A percentile compares a stretch with the other conserved stretches of the same genome.
Conservation (phyloP, 2,888 invertebrate genomes). For the Galerucella calmariensis region DNA sequence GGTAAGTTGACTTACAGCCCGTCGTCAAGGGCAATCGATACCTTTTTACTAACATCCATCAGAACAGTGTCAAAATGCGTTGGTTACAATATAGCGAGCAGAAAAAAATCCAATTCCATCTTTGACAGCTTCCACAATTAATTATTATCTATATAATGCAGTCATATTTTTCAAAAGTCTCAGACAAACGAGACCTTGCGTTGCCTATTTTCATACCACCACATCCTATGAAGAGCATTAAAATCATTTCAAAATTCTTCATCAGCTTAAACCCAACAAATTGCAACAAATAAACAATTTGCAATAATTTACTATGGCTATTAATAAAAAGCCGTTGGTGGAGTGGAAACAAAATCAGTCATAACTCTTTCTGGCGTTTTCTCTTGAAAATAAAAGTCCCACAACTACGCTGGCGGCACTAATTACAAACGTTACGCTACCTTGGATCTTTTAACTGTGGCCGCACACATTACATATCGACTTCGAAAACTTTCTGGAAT, state of each 20-base stretch:
- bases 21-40: no score
- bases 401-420: slow-evolving; percentile 26
- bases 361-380: slow-evolving; percentile 37
- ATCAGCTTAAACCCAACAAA: background rate
- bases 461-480: slow-evolving; percentile 13
- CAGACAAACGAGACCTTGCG: no score
- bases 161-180: no score
- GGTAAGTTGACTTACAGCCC: no score
- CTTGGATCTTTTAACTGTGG: slow-evolving; percentile 5
- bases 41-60: no score
- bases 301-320: slow-evolving; percentile 33
- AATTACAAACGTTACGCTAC: slow-evolving; percentile 32
- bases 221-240: background rate
- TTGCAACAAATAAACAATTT: background rate
- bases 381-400: slow-evolving; percentile 21
- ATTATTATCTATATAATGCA: no score
- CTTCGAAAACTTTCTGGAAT: slow-evolving; percentile 13
- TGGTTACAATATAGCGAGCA: no score
- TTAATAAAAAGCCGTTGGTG: slow-evolving; percentile 36
- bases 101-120: no score
- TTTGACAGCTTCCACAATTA: no score
- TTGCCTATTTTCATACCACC: background rate
- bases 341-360: slow-evolving; percentile 33
- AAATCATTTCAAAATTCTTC: background rate
- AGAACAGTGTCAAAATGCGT: no score